Evolutionary conservation across 1,140 invertebrate species (phyloP).

Genomic region (Tetragnatha versicolor): DNA sequence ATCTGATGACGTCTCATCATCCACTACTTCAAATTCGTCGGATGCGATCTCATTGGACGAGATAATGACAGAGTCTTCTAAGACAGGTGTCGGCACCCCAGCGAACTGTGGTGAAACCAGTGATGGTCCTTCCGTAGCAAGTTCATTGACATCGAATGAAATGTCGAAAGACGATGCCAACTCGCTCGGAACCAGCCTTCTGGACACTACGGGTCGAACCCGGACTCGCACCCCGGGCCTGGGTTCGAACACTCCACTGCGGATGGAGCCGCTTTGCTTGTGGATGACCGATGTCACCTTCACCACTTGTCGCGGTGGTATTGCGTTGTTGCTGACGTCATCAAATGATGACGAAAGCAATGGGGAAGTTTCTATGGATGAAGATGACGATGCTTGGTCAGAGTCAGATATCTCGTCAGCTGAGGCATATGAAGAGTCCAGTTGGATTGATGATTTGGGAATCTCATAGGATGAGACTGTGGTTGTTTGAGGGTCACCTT

Average conservation of each 20-base stretch:
- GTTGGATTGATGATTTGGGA: neutral
- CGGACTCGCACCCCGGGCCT: conserved; percentile 50
- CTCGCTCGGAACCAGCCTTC: conserved; percentile 29
- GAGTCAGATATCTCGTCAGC: conserved; percentile 24
- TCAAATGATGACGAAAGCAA: neutral
- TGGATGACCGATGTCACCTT: conserved; percentile 49
- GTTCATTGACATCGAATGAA: conserved; percentile 32
- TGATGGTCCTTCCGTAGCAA: neutral
- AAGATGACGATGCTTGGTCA: neutral
- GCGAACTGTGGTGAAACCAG: conserved; percentile 11
- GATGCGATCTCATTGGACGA: conserved; percentile 5
- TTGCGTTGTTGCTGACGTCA: neutral
- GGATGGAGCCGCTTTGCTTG: conserved; percentile 19
- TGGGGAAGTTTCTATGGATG: conserved; percentile 32
- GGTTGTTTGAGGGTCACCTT: neutral
- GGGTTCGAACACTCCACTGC: conserved; percentile 37
- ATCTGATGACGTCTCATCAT: conserved; percentile 3
- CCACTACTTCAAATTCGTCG: conserved; percentile 1
- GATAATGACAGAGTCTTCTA: conserved; percentile 12
- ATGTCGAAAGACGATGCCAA: conserved; percentile 39
- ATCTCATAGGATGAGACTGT: neutral
- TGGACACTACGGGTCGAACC: conserved; percentile 40
- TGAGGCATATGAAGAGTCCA: conserved; percentile 48
- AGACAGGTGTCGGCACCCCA: neutral
- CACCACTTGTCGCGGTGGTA: neutral